Evolutionary conservation across 2,113 vertebrate species (phyloP).

Genomic region (Scartelaos histophorus): DNA sequence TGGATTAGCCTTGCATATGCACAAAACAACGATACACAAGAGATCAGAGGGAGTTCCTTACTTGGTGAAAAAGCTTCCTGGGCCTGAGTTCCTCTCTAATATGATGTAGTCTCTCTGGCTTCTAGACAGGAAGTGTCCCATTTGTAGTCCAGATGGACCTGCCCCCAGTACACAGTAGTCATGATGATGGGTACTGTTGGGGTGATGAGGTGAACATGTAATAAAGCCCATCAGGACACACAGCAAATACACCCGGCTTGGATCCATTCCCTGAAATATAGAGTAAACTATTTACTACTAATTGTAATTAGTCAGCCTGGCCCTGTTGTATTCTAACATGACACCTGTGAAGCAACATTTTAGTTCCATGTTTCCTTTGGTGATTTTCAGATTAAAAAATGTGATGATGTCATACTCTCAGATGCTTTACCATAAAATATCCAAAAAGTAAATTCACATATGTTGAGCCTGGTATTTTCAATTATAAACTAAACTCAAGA

Average conservation of each 20-base stretch:
- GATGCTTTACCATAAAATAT: too few relatives aligned
- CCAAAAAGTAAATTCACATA: too few relatives aligned
- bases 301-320: too few relatives aligned
- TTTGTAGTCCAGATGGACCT: conserved; percentile 90
- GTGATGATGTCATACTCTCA: too few relatives aligned
- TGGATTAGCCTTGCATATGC: not conserved
- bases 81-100: conserved; percentile 83
- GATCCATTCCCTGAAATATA: conserved; percentile 67
- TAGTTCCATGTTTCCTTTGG: too few relatives aligned
- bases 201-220: conserved; percentile 18
- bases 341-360: too few relatives aligned
- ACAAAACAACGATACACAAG: not conserved
- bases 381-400: too few relatives aligned
- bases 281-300: not conserved
- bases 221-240: conserved; percentile 49
- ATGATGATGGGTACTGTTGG: conserved; percentile 57
- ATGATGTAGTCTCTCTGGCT: conserved; percentile 84
- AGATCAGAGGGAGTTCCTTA: conserved; percentile 59
- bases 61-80: conserved; percentile 89
- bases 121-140: conserved; percentile 86
- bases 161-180: conserved; percentile 94
- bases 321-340: too few relatives aligned
- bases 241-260: conserved; percentile 34
- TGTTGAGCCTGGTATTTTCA: too few relatives aligned
- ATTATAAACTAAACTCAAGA: too few relatives aligned